Evolutionary conservation across 37 sponge, comb jelly and placozoan genomes (phyloP).

Genomic region (Chondrosia reniformis): DNA sequence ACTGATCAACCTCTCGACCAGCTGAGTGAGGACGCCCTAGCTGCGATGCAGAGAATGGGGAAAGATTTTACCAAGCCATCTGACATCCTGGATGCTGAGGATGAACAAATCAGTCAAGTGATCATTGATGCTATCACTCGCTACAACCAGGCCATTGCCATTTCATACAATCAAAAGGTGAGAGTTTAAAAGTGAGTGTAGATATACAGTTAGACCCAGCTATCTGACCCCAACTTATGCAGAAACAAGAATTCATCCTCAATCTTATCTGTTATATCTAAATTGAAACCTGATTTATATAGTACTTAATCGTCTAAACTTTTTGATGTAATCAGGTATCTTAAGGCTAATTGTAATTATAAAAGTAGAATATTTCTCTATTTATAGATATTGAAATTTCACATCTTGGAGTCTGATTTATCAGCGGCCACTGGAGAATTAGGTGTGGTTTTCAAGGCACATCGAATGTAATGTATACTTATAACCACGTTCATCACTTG

Average conservation of each 20-base stretch:
- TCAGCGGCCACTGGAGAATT: slow-evolving; percentile 78
- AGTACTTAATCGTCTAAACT: too few relatives aligned
- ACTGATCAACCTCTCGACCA: slow-evolving; percentile 4
- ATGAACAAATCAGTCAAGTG: slow-evolving; percentile 9
- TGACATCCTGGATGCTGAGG: slow-evolving; percentile 7
- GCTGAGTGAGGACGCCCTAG: not conserved
- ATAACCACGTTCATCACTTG: not conserved
- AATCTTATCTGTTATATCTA: too few relatives aligned
- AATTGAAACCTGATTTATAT: too few relatives aligned
- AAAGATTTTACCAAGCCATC: not conserved
- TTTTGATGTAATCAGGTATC: too few relatives aligned
- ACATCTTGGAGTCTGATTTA: slow-evolving; percentile 70
- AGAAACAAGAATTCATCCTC: slow-evolving; percentile 37
- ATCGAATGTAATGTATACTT: not conserved
- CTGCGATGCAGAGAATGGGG: not conserved
- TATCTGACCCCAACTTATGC: not conserved
- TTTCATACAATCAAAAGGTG: slow-evolving; percentile 21
- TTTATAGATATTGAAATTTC: slow-evolving; percentile 45
- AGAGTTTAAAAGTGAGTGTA: too few relatives aligned
- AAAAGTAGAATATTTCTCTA: too few relatives aligned
- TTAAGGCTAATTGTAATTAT: too few relatives aligned
- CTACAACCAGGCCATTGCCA: not conserved
- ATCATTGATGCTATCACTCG: slow-evolving; percentile 4
- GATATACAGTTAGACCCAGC: too few relatives aligned
- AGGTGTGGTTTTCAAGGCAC: slow-evolving; percentile 35